These are phyloP conservation scores for Tenualosa thibaudeaui DNA, from an alignment of 2,797 vertebrate species.

Conservation along the genomic window DNA sequence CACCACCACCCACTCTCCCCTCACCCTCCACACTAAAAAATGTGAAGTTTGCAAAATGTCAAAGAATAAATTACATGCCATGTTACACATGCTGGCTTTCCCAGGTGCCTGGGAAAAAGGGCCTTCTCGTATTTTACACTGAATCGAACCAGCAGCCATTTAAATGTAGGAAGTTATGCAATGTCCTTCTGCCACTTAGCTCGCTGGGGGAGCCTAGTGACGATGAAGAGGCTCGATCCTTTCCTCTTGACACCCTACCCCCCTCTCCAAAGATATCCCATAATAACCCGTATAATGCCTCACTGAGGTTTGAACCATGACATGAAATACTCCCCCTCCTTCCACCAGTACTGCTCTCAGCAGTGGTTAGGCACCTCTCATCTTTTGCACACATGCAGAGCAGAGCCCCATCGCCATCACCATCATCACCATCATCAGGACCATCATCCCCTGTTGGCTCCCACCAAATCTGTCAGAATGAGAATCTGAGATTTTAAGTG, in stretches of 20 bases:
- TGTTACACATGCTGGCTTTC: constrained; percentile 24
- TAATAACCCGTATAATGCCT: background rate
- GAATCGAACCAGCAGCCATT: background rate
- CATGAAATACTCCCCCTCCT: background rate
- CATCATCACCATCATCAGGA: background rate
- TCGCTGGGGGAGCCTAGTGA: background rate
- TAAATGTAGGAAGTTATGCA: background rate
- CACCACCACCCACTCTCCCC: background rate
- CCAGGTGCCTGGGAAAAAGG: background rate
- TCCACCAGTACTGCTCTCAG: background rate
- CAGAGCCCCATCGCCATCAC: background rate
- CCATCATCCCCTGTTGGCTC: background rate
- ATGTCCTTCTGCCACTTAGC: background rate
- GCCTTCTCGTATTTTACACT: background rate
- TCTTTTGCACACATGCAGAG: background rate
- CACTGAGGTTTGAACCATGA: background rate
- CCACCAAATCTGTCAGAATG: background rate
- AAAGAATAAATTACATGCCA: constrained; percentile 18
- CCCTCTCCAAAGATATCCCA: background rate
- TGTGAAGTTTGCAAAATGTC: background rate
- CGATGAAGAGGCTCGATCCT: background rate
- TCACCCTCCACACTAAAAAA: background rate
- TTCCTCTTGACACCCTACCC: background rate
- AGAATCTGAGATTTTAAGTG: background rate
- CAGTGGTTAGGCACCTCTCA: background rate